phyloP scores from a whole-genome alignment of 2,888 invertebrate species.

The Stegana nigrithorax region DNA sequence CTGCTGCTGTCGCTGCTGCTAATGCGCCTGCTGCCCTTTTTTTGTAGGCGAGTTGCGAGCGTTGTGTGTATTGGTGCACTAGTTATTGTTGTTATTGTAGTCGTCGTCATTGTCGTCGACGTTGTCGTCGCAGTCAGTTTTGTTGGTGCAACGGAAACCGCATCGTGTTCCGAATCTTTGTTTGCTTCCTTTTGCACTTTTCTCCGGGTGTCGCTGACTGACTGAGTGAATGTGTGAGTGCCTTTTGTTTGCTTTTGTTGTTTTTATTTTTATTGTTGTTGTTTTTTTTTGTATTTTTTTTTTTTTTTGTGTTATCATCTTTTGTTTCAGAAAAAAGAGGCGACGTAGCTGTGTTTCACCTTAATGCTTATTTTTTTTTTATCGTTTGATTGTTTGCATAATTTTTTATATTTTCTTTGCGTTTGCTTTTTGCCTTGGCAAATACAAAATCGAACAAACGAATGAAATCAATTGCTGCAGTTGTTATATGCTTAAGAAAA shows the following conservation, averaged over 20 bases:
- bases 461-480: no score
- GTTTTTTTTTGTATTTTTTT: background rate
- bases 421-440: background rate
- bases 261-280: background rate
- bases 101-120: no score
- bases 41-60: background rate
- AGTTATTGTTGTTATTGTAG: no score
- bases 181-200: background rate
- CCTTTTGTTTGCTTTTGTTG: conserved; percentile 17
- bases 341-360: no score
- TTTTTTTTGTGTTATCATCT: conserved; percentile 14
- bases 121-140: no score
- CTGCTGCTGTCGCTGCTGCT: background rate
- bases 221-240: conserved; percentile 27
- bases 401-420: conserved; percentile 4
- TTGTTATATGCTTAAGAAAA: no score
- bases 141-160: no score
- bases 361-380: no score
- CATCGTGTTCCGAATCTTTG: no score
- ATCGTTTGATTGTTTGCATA: conserved; percentile 31
- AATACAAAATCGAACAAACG: no score
- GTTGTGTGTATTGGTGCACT: background rate
- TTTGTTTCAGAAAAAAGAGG: conserved; percentile 9
- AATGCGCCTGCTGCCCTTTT: background rate
- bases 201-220: conserved; percentile 27